A percentile compares a stretch with the other conserved stretches of the same genome.
Evolutionary conservation across 1,140 invertebrate genomes (phyloP).

Genomic region (Mycetomoellerius zeteki): DNA sequence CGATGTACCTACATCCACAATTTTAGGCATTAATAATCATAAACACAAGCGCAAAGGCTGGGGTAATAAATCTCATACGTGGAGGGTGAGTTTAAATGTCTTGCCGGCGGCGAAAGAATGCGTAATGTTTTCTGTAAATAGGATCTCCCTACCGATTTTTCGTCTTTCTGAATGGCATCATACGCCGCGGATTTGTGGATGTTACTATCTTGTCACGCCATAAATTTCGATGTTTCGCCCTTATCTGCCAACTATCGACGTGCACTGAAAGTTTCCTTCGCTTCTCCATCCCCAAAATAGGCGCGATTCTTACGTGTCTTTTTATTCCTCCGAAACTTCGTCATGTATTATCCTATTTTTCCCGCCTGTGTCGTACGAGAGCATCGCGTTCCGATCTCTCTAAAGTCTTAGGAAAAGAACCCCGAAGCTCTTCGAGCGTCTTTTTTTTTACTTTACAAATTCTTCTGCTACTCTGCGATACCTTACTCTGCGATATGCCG

Average conservation of each 20-base stretch:
- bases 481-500: background rate
- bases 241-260: constrained; percentile 46
- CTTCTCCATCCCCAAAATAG: constrained; percentile 8
- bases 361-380: constrained; percentile 1
- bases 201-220: constrained; percentile 46
- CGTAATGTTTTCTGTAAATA: constrained; percentile 60
- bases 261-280: constrained; percentile 44
- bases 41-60: background rate
- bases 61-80: constrained; percentile 16
- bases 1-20: background rate
- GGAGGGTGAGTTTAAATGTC: constrained; percentile 12
- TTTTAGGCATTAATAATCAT: constrained; percentile 40
- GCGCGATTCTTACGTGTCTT: constrained; percentile 31
- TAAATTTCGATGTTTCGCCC: constrained; percentile 49
- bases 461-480: background rate
- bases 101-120: constrained; percentile 24
- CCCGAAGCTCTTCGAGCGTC: background rate
- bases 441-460: constrained; percentile 37
- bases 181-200: constrained; percentile 37
- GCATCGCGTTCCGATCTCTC: constrained; percentile 23
- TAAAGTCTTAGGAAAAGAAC: constrained; percentile 39
- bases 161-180: constrained; percentile 17
- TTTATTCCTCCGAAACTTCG: constrained; percentile 44
- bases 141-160: background rate
- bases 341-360: constrained; percentile 58